Conservation (phyloP, 1,140 invertebrate species). For the Aplysia californica region DNA sequence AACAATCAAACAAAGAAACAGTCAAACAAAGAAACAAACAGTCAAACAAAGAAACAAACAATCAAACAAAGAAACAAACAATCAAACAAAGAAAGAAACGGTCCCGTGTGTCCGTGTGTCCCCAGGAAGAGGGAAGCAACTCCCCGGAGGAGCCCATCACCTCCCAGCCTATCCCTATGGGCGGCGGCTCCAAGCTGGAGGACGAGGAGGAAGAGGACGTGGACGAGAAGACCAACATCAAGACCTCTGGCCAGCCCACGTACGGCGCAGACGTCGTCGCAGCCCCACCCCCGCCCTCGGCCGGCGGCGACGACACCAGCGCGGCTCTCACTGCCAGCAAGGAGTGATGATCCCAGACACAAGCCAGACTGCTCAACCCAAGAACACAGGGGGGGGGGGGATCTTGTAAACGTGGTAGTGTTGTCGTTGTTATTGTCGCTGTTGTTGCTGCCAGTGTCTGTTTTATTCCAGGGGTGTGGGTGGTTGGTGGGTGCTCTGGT, state of each 20-base stretch:
- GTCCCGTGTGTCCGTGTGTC: not conserved
- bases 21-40: not conserved
- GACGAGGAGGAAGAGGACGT: not conserved
- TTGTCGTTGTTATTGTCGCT: no score
- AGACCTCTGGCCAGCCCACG: not conserved
- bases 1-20: not conserved
- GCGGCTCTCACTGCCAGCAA: no score
- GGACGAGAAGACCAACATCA: conserved; percentile 9
- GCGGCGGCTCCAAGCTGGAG: not conserved
- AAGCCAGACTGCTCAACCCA: no score
- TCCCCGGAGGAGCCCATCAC: conserved; percentile 17
- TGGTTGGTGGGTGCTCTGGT: no score
- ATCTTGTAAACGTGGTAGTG: no score
- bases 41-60: not conserved
- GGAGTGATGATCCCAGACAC: no score
- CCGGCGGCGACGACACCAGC: not conserved
- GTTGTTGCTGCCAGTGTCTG: no score
- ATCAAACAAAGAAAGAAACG: not conserved
- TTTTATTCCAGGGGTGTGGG: no score
- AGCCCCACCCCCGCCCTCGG: no score
- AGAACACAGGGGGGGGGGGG: no score
- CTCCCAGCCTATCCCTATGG: not conserved
- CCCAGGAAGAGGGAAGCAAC: conserved; percentile 22
- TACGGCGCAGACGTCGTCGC: not conserved
- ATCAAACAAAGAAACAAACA: not conserved